Evolutionary conservation across 2,888 invertebrate genomes (phyloP).

Genomic region (Loripinus fragilis): DNA sequence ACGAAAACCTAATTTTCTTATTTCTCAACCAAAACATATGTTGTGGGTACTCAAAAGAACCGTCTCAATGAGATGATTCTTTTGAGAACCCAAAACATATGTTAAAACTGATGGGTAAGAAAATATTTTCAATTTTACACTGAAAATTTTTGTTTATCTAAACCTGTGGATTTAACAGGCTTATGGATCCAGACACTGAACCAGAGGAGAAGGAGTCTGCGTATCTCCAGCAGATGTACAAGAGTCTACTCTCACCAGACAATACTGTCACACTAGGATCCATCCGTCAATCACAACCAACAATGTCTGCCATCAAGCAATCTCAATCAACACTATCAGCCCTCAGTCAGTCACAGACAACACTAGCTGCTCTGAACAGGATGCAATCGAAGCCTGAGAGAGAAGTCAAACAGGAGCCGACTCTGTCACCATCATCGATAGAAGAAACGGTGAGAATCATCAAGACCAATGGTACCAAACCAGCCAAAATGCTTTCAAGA

Average conservation of each 20-base stretch:
- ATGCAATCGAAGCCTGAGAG: background rate
- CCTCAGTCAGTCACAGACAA: background rate
- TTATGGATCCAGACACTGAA: background rate
- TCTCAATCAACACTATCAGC: background rate
- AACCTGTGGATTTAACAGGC: no score
- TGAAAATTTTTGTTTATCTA: no score
- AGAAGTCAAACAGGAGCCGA: background rate
- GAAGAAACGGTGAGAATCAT: conserved; percentile 52
- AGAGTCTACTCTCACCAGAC: background rate
- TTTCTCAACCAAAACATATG: no score
- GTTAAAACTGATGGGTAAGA: no score
- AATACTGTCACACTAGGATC: background rate
- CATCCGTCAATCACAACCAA: background rate
- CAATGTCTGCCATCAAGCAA: background rate
- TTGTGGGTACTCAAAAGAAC: no score
- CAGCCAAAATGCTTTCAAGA: conserved; percentile 11
- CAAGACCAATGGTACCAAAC: conserved; percentile 49
- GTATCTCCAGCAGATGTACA: conserved; percentile 7
- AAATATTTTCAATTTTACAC: no score
- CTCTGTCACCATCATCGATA: background rate
- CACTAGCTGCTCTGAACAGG: background rate
- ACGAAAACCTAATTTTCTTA: no score
- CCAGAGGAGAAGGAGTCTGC: background rate
- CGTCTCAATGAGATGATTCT: no score
- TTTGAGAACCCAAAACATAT: no score